These are phyloP conservation scores for Diploscapter pachys DNA, from an alignment of 1,140 invertebrate species.

Conservation along the genomic window DNA sequence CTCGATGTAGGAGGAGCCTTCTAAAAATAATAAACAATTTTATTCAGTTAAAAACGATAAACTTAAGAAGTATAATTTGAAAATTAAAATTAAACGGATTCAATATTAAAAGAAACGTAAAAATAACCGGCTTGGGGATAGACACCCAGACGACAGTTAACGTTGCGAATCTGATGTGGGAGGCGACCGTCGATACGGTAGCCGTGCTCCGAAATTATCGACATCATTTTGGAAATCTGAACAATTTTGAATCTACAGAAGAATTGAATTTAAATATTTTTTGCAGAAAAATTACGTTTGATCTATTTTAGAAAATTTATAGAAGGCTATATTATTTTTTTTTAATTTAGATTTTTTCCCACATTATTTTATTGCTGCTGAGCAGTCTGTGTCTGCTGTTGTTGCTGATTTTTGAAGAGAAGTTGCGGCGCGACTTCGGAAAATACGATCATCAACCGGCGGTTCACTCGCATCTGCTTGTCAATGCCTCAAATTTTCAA, in stretches of 20 bases:
- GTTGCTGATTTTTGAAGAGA: constrained; percentile 26
- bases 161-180: constrained; percentile 78
- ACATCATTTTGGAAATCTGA: constrained; percentile 13
- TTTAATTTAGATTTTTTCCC: neutral
- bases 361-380: no score
- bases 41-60: no score
- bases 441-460: constrained; percentile 46
- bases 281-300: neutral
- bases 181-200: constrained; percentile 81
- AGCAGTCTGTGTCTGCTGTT: no score
- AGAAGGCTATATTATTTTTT: neutral
- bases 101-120: no score
- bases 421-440: constrained; percentile 43
- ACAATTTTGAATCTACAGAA: no score
- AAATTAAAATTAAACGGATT: no score
- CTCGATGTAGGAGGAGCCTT: constrained; percentile 76
- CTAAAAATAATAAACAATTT: neutral
- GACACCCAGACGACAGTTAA: constrained; percentile 82
- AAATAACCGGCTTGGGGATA: constrained; percentile 70
- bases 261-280: neutral
- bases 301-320: constrained; percentile 1
- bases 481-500: constrained; percentile 42
- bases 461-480: constrained; percentile 50
- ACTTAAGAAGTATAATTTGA: no score
- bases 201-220: constrained; percentile 61